Evolutionary conservation across 2,113 vertebrate genomes (phyloP).

Genomic region (Motacilla tschutschensis): DNA sequence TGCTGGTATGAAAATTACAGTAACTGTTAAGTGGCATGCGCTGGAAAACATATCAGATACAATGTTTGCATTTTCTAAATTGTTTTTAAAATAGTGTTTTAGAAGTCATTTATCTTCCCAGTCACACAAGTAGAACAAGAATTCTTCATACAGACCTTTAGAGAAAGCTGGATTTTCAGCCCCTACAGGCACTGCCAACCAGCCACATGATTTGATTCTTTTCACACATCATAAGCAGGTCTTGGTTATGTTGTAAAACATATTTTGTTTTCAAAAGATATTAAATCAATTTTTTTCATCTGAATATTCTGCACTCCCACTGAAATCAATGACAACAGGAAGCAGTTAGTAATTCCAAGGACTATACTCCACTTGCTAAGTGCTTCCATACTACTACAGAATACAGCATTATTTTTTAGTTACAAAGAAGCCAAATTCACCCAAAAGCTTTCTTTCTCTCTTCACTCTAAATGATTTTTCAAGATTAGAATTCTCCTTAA

Average conservation of each 20-base stretch:
- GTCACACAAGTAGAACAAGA: conserved; percentile 6
- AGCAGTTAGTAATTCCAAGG: neutral
- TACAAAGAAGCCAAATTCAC: neutral
- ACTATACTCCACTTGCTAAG: neutral
- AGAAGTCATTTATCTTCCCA: conserved; percentile 24
- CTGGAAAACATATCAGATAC: neutral
- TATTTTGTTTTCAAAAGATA: neutral
- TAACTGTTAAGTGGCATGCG: neutral
- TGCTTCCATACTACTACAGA: neutral
- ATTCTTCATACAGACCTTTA: neutral
- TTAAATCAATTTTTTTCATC: neutral
- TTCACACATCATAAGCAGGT: neutral
- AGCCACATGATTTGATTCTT: neutral
- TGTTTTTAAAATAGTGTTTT: conserved; percentile 30
- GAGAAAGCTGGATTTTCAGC: conserved; percentile 24
- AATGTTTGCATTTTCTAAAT: conserved; percentile 19
- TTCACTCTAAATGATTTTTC: neutral
- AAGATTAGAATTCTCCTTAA: neutral
- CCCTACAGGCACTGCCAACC: neutral
- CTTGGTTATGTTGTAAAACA: neutral
- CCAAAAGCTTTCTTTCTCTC: neutral
- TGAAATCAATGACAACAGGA: neutral
- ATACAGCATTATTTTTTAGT: neutral
- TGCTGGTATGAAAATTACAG: conserved; percentile 4
- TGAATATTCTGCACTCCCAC: neutral